Percentiles rank a stretch among this genome's conserved stretches.
These are phyloP conservation scores for human (Homo sapiens) DNA, from an alignment of 2,113 vertebrate species.

Conservation along the genomic window DNA sequence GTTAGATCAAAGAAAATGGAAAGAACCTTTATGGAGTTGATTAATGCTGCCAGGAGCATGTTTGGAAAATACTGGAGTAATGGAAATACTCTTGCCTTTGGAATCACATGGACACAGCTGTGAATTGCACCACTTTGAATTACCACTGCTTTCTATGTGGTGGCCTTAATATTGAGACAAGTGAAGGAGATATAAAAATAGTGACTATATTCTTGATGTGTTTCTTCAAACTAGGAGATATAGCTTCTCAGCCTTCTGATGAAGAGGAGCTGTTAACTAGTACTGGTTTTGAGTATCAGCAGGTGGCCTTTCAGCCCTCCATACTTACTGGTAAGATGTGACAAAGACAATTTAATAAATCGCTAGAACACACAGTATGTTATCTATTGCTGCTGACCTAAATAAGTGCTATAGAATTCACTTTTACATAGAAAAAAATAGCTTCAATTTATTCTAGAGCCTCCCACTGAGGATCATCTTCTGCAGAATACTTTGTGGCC, in stretches of 20 bases:
- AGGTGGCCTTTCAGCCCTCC: conserved; percentile 92
- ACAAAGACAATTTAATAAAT: neutral
- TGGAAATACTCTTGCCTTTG: conserved; percentile 9
- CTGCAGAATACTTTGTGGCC: conserved; percentile 99
- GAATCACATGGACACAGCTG: neutral
- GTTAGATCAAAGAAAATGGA: neutral
- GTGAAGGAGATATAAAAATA: neutral
- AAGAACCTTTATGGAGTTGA: neutral
- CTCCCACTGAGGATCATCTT: conserved; percentile 96
- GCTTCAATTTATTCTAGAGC: conserved; percentile 86
- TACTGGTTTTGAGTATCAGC: conserved; percentile 90
- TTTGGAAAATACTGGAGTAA: neutral
- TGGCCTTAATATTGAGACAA: neutral
- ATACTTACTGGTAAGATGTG: conserved; percentile 89
- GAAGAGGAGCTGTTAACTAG: conserved; percentile 85
- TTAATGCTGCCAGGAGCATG: neutral
- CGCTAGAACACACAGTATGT: neutral
- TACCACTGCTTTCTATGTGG: neutral
- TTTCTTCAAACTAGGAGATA: conserved; percentile 86
- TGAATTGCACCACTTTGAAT: neutral
- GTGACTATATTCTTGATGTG: neutral
- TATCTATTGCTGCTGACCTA: neutral
- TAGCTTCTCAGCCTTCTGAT: conserved; percentile 74
- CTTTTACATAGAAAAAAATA: conserved; percentile 2
- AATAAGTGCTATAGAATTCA: neutral